phyloP scores from a whole-genome alignment of 2,113 vertebrate species.

The Emydura subglobosa region DNA sequence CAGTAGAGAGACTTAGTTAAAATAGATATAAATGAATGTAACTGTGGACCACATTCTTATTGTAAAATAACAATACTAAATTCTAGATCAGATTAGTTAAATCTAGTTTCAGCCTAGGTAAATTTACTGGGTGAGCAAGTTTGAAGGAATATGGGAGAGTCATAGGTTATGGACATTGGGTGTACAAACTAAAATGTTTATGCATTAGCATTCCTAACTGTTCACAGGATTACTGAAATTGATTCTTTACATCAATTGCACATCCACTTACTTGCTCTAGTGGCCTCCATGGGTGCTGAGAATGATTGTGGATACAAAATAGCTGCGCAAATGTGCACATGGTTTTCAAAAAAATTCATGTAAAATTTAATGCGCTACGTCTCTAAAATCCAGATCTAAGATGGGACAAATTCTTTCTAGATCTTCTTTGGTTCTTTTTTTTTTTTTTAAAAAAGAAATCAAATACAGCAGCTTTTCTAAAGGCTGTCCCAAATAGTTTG shows the following conservation, averaged over 20 bases:
- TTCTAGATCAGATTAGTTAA: neutral
- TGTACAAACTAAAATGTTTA: neutral
- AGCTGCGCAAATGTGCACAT: neutral
- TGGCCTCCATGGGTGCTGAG: constrained; percentile 45
- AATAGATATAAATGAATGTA: no score
- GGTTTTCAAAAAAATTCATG: neutral
- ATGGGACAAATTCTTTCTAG: neutral
- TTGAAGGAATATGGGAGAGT: neutral
- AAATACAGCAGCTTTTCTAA: neutral
- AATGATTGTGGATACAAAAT: constrained; percentile 46
- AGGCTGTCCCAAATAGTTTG: neutral
- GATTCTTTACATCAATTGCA: neutral
- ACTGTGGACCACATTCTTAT: neutral
- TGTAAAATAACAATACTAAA: fast-evolving
- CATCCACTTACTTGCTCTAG: constrained; percentile 16
- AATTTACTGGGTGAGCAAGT: neutral
- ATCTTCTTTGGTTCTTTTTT: neutral
- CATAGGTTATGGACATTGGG: neutral
- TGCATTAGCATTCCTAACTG: neutral
- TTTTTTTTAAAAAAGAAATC: neutral
- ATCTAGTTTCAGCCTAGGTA: neutral
- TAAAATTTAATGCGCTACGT: neutral
- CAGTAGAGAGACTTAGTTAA: no score
- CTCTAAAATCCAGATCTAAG: neutral
- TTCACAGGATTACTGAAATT: neutral